These are phyloP conservation scores for Anguilla rostrata DNA, from an alignment of 2,113 vertebrate species.

Conservation along the genomic window DNA sequence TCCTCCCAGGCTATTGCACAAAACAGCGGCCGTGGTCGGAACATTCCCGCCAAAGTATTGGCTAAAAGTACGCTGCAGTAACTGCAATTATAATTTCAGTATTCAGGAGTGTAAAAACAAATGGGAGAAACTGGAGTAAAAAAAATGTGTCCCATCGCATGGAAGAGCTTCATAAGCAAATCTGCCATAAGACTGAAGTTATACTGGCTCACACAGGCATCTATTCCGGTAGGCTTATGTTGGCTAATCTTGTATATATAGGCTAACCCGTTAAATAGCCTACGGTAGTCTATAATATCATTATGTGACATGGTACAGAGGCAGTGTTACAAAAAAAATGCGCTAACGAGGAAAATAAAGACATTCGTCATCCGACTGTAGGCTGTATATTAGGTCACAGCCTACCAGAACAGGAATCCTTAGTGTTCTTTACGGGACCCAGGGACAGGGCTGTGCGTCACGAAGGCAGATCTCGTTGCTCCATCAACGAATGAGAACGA, in stretches of 20 bases:
- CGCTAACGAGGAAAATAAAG: background rate
- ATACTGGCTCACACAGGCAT: too few relatives aligned
- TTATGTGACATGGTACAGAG: background rate
- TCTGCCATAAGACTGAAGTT: too few relatives aligned
- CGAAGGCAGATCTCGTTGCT: background rate
- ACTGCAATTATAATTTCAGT: background rate
- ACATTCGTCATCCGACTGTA: background rate
- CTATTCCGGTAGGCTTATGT: too few relatives aligned
- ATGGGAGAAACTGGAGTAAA: too few relatives aligned
- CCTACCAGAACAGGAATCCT: background rate
- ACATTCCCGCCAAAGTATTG: background rate
- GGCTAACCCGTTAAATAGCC: too few relatives aligned
- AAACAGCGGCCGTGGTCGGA: conserved; percentile 5
- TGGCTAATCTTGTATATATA: too few relatives aligned
- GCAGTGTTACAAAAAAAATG: background rate
- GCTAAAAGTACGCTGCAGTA: background rate
- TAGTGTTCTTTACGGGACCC: too few relatives aligned
- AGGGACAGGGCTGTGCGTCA: background rate
- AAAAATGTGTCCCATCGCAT: background rate
- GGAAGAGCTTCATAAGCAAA: background rate
- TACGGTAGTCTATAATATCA: too few relatives aligned
- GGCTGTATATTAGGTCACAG: background rate
- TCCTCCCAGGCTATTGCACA: conserved; percentile 16
- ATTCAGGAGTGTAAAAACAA: background rate
- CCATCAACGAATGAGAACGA: background rate